Evolutionary conservation across 2,888 invertebrate genomes (phyloP).

Genomic region (Choreutis nemorana): DNA sequence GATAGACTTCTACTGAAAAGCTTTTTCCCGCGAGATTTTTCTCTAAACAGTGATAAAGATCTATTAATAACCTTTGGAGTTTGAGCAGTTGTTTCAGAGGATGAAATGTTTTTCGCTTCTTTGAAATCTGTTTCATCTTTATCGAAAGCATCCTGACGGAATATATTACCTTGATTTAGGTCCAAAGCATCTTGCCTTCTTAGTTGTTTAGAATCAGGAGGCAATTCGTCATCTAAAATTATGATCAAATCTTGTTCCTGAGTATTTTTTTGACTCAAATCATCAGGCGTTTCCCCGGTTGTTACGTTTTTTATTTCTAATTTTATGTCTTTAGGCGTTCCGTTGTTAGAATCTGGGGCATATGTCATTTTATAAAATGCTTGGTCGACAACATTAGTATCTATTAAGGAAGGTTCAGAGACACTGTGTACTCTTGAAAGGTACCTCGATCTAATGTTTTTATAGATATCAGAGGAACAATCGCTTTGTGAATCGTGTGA

Average conservation of each 20-base stretch:
- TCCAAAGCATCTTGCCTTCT: conserved; percentile 44
- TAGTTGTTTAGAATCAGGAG: conserved; percentile 27
- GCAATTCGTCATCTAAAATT: conserved; percentile 18
- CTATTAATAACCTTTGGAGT: conserved; percentile 18
- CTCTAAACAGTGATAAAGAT: conserved; percentile 25
- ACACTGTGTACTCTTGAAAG: conserved; percentile 49
- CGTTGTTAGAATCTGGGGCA: conserved; percentile 12
- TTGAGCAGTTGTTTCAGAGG: conserved; percentile 14
- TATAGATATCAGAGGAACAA: conserved; percentile 44
- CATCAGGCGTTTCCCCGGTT: conserved; percentile 41
- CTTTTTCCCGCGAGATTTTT: conserved; percentile 23
- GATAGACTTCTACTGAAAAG: conserved; percentile 33
- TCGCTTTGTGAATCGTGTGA: conserved; percentile 35
- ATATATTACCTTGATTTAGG: conserved; percentile 19
- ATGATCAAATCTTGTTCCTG: no score
- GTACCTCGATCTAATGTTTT: conserved; percentile 48
- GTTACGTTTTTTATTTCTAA: conserved; percentile 40
- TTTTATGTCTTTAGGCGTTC: conserved; percentile 18
- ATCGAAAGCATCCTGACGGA: conserved; percentile 25
- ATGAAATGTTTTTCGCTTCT: conserved; percentile 6
- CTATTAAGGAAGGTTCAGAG: conserved; percentile 31
- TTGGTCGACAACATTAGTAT: conserved; percentile 36
- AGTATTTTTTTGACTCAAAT: conserved; percentile 18
- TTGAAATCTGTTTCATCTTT: conserved; percentile 16
- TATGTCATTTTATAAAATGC: conserved; percentile 35